Percentiles rank a stretch among this genome's conserved stretches.
These are phyloP conservation scores for Sinotaia quadrata DNA, from an alignment of 2,888 invertebrate genomes.

Conservation along the genomic window DNA sequence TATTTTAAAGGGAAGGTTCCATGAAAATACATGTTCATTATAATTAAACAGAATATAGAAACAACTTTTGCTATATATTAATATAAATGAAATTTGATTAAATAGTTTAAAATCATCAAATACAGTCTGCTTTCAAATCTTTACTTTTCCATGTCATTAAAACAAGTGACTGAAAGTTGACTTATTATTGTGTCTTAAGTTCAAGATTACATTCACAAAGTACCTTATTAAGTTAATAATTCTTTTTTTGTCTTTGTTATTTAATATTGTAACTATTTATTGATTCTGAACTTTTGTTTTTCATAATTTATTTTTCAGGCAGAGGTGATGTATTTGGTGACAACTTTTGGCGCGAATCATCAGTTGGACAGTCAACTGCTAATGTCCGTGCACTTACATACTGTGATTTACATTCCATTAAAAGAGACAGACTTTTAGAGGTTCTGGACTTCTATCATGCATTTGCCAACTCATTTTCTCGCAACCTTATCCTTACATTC, in stretches of 20 bases:
- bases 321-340: slow-evolving; percentile 99
- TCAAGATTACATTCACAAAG: too few relatives aligned
- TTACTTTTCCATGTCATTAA: too few relatives aligned
- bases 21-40: too few relatives aligned
- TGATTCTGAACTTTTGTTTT: background rate
- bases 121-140: too few relatives aligned
- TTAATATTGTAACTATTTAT: background rate
- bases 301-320: slow-evolving; percentile 76
- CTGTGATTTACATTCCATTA: slow-evolving; percentile 99
- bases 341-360: slow-evolving; percentile 95
- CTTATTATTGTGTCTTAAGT: too few relatives aligned
- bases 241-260: background rate
- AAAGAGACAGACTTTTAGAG: slow-evolving; percentile 91
- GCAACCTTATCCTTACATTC: slow-evolving; percentile 98
- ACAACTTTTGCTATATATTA: too few relatives aligned
- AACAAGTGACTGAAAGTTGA: too few relatives aligned
- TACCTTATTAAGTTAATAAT: background rate
- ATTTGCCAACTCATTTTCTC: slow-evolving; percentile 98
- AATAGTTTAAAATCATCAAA: too few relatives aligned
- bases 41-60: too few relatives aligned
- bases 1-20: too few relatives aligned
- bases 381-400: slow-evolving; percentile 99
- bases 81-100: too few relatives aligned
- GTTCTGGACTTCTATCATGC: slow-evolving; percentile 97
- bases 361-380: slow-evolving; percentile 97